These are phyloP conservation scores for Actinemys pallida DNA, from an alignment of 2,113 vertebrate genomes.

Conservation along the genomic window DNA sequence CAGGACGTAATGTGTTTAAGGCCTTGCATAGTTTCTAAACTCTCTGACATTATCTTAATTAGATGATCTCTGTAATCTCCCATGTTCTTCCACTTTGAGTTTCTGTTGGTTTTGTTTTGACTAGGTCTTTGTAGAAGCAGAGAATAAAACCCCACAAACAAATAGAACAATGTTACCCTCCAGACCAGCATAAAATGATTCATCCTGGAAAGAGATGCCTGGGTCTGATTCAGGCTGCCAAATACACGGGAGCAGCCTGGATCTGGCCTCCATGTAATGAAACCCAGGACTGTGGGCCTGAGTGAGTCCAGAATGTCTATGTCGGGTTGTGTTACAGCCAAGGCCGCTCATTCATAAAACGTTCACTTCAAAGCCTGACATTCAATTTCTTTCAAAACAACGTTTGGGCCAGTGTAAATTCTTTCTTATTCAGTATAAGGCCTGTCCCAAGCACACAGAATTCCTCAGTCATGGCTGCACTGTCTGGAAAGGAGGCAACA, in stretches of 20 bases:
- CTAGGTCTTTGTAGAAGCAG: constrained; percentile 12
- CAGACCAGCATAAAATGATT: background rate
- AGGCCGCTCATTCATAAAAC: background rate
- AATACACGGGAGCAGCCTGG: background rate
- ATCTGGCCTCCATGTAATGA: background rate
- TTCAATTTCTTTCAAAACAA: background rate
- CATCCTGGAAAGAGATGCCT: background rate
- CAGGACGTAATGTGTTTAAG: constrained; percentile 44
- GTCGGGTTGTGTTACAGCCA: background rate
- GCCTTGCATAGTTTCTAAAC: constrained; percentile 34
- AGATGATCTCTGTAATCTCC: constrained; percentile 61
- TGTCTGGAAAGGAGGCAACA: background rate
- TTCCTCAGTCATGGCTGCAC: background rate
- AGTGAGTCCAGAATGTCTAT: background rate
- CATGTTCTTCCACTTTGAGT: background rate
- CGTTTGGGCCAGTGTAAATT: background rate
- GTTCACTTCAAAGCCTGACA: background rate
- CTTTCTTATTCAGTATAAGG: background rate
- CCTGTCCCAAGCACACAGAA: background rate
- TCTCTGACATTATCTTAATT: constrained; percentile 61
- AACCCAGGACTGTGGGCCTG: background rate
- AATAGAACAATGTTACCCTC: background rate
- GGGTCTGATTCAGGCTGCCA: background rate
- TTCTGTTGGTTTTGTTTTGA: constrained; percentile 15
- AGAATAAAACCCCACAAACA: background rate